A percentile compares a stretch with the other conserved stretches of the same genome.
These are phyloP conservation scores for Agraylea sexmaculata DNA, from an alignment of 1,140 invertebrate genomes.

Conservation along the genomic window DNA sequence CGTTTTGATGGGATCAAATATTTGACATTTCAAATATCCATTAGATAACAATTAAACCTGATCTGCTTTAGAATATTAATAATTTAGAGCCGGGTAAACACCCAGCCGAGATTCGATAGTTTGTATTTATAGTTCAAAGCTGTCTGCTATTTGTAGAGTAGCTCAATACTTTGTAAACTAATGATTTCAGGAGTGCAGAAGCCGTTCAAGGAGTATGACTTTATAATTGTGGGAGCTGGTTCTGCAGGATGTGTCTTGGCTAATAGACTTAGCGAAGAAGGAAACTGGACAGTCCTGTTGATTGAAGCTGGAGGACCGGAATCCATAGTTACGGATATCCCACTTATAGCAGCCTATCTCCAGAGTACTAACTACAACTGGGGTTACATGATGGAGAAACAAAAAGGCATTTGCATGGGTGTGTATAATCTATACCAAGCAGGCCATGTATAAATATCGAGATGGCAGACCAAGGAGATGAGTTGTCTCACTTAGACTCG, in stretches of 20 bases:
- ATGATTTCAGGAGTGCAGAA: conserved; percentile 41
- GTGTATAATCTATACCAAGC: conserved; percentile 24
- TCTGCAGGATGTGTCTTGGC: conserved; percentile 66
- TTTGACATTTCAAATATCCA: too few species aligned
- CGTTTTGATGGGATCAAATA: too few species aligned
- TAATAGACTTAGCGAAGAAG: conserved; percentile 49
- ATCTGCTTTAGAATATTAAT: too few species aligned
- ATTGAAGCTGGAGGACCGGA: conserved; percentile 52
- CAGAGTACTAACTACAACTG: conserved; percentile 45
- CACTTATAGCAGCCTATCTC: conserved; percentile 37
- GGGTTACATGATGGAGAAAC: conserved; percentile 47
- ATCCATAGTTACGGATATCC: conserved; percentile 47
- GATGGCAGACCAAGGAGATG: too few species aligned
- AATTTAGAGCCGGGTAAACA: too few species aligned
- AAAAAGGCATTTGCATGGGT: conserved; percentile 40
- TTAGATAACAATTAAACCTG: too few species aligned
- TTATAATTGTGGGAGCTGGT: conserved; percentile 79
- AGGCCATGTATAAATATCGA: too few species aligned
- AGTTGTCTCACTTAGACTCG: too few species aligned
- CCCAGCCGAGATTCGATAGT: too few species aligned
- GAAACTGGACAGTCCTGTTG: conserved; percentile 37
- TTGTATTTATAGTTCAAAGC: too few species aligned
- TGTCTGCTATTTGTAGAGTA: too few species aligned
- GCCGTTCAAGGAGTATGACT: conserved; percentile 58
- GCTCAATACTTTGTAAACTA: too few species aligned